Evolutionary conservation across 2,888 invertebrate species (phyloP), one percentile per base, ranked within the genome.

Genomic region (Nymphalis urticae): DNA sequence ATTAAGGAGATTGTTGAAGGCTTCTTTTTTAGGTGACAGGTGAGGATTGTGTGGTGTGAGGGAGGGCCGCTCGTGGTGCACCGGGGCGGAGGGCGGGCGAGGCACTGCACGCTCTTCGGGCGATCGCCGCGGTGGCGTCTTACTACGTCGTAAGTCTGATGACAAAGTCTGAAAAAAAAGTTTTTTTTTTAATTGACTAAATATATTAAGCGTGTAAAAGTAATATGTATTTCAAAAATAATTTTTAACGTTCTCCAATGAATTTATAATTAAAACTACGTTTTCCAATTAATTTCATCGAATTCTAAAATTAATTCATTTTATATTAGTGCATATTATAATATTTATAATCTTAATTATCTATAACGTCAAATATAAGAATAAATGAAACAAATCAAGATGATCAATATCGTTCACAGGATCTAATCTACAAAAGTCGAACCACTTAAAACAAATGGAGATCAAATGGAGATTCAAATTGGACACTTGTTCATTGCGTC

Each of bases 1-100:
- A 80, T 94, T 94, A 73, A 94, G 92, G 27, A 92, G 78, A 74
- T 90, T 87, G 71, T 92, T 92, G 77, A 95, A 94, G 77, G 95
- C 95, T 81, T 95, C 95, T 84, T 94, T 94, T 79, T 95, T 95
- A 62, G 94, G 91, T 9, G 94, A 94, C 47, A 94, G 92, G 69
- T 94, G 94, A 1, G 85, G 94, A 74, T 85, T 93, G 81, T 87
- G 93, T 19, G 85, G 87, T 60, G 90, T 84, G 65, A 73, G 75
- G 1, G 74, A 67, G 4, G 79, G 77, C 59, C 90, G 80, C 54
- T 88, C 91, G 79, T 91, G 93, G 79, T 93, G 94, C 76, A 86
- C 93, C 9, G 90, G 94, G 76, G 88, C 93, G 76, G 86, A 93
- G 69, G 89, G 93, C 75, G 86, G 94, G 70, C 92, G 87, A 50